Evolutionary conservation across 2,797 vertebrate species (phyloP).

Genomic region (Eidolon dupreanum): DNA sequence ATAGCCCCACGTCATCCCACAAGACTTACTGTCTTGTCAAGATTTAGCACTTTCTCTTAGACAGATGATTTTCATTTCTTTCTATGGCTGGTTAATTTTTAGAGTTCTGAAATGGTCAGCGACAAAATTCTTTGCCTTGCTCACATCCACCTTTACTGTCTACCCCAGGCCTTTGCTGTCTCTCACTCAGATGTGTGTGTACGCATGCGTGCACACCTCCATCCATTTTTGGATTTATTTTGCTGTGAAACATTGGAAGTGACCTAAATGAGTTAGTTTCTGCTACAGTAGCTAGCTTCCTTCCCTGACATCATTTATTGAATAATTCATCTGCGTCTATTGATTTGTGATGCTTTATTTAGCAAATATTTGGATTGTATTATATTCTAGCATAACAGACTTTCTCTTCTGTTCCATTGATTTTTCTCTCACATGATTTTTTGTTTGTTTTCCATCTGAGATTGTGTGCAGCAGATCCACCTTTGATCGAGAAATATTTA

Average conservation of each 20-base stretch:
- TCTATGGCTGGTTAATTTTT: neutral
- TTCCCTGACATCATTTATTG: neutral
- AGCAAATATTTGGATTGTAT: neutral
- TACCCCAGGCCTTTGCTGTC: neutral
- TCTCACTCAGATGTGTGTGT: neutral
- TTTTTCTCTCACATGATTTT: neutral
- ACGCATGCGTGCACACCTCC: accelerated
- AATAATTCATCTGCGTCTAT: neutral
- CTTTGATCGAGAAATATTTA: neutral
- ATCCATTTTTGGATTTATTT: neutral
- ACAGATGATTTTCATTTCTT: neutral
- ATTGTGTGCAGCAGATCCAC: neutral
- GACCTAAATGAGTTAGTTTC: neutral
- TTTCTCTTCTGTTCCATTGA: neutral
- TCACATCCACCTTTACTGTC: neutral
- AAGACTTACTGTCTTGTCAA: neutral
- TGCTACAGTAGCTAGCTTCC: neutral
- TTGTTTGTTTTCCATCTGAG: neutral
- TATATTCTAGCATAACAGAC: neutral
- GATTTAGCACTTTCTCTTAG: neutral
- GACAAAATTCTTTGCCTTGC: neutral
- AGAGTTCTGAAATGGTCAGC: neutral
- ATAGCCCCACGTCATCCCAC: neutral
- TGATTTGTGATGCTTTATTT: neutral
- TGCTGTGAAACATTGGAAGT: neutral